Evolutionary conservation across 2,113 vertebrate genomes (phyloP).

Genomic region (Mesembrinibis cayennensis): DNA sequence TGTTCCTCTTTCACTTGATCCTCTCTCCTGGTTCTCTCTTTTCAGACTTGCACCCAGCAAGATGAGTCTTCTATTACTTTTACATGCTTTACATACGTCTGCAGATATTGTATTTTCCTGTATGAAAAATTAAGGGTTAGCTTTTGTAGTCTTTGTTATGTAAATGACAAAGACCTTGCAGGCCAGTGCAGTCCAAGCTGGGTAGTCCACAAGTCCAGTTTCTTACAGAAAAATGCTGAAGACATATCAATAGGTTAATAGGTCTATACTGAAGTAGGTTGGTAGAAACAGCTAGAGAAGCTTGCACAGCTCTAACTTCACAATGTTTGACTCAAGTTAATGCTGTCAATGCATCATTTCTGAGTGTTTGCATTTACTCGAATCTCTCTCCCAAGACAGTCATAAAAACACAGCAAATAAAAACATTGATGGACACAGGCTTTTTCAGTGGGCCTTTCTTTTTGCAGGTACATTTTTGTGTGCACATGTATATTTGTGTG

Average conservation of each 20-base stretch:
- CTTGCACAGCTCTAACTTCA: not conserved
- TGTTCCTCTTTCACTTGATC: not conserved
- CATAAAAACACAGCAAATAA: not conserved
- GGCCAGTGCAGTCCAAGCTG: too few relatives aligned
- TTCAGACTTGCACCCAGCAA: not conserved
- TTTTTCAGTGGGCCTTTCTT: not conserved
- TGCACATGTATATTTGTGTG: not conserved
- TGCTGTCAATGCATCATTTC: not conserved
- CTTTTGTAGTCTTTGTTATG: not conserved
- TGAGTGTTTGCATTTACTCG: not conserved
- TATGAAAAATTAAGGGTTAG: not conserved
- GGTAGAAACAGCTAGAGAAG: not conserved
- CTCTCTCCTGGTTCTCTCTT: not conserved
- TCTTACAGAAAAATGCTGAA: not conserved
- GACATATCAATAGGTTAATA: not conserved
- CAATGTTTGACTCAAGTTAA: not conserved
- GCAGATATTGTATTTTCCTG: not conserved
- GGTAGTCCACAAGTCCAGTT: accelerated
- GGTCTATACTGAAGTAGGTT: not conserved
- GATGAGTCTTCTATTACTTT: not conserved
- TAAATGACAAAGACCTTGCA: not conserved
- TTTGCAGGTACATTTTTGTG: not conserved
- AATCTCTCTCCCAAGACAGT: not conserved
- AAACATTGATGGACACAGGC: accelerated
- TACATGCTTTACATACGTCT: not conserved